phyloP scores from a whole-genome alignment of 1,140 invertebrate species.

The Macrosteles quadrilineatus region DNA sequence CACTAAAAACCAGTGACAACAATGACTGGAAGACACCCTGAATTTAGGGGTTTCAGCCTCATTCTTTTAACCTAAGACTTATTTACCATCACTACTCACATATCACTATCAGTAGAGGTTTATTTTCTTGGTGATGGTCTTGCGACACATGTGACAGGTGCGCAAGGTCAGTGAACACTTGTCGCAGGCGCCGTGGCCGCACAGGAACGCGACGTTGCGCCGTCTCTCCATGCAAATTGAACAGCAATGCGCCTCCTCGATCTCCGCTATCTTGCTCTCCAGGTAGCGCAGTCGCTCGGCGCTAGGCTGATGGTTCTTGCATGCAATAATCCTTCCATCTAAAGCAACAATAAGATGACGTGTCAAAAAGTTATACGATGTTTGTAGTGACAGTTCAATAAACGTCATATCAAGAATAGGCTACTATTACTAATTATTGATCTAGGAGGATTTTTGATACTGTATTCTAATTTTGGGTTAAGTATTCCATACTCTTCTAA shows the following conservation, averaged over 20 bases:
- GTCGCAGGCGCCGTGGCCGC: slow-evolving; percentile 85
- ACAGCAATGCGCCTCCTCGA: slow-evolving; percentile 81
- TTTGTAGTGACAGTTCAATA: too few relatives aligned
- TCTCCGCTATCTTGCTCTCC: slow-evolving; percentile 82
- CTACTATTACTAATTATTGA: too few relatives aligned
- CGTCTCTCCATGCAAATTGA: slow-evolving; percentile 78
- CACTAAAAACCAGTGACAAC: too few relatives aligned
- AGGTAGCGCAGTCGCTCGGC: slow-evolving; percentile 71
- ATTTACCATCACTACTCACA: not conserved
- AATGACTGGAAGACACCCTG: too few relatives aligned
- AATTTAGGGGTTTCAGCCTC: too few relatives aligned
- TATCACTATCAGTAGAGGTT: slow-evolving; percentile 64
- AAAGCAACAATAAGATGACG: slow-evolving; percentile 45
- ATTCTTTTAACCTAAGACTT: too few relatives aligned
- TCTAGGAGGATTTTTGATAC: too few relatives aligned
- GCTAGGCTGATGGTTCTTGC: slow-evolving; percentile 59
- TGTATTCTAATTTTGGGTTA: too few relatives aligned
- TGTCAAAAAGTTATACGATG: too few relatives aligned
- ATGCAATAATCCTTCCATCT: slow-evolving; percentile 54
- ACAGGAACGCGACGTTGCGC: slow-evolving; percentile 82
- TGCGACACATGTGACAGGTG: slow-evolving; percentile 91
- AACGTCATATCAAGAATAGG: too few relatives aligned
- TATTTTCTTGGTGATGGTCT: slow-evolving; percentile 86
- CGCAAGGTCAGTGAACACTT: slow-evolving; percentile 78
- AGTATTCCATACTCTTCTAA: too few relatives aligned